Conservation (phyloP, 2,888 invertebrate genomes). For the Sycophila texana region DNA sequence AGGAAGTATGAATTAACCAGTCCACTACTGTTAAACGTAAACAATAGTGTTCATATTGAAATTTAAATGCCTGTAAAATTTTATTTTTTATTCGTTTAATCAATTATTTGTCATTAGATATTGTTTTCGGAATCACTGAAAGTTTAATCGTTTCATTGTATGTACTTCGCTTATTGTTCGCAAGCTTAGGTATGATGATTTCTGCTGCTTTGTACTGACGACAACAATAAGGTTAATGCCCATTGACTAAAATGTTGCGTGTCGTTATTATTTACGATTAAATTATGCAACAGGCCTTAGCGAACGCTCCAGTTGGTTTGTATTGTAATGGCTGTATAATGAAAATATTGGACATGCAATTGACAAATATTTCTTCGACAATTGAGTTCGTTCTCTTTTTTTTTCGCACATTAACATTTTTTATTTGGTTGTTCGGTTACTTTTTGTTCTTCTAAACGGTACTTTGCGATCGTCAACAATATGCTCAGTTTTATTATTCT, state of each 20-base stretch:
- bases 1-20: too few species aligned
- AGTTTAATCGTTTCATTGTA: neutral
- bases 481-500: too few species aligned
- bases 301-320: neutral
- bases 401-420: too few species aligned
- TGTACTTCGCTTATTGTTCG: neutral
- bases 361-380: neutral
- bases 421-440: too few species aligned
- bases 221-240: neutral
- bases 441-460: too few species aligned
- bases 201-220: neutral
- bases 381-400: too few species aligned
- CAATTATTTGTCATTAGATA: neutral
- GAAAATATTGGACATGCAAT: conserved; percentile 5
- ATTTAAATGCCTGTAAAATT: too few species aligned
- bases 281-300: conserved; percentile 5
- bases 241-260: neutral
- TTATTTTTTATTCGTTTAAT: too few species aligned
- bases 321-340: neutral
- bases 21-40: too few species aligned
- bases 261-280: neutral
- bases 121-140: neutral
- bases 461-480: too few species aligned
- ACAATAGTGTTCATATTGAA: too few species aligned
- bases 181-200: neutral